Conservation (phyloP, 2,113 vertebrate genomes). For the Calypte anna region DNA sequence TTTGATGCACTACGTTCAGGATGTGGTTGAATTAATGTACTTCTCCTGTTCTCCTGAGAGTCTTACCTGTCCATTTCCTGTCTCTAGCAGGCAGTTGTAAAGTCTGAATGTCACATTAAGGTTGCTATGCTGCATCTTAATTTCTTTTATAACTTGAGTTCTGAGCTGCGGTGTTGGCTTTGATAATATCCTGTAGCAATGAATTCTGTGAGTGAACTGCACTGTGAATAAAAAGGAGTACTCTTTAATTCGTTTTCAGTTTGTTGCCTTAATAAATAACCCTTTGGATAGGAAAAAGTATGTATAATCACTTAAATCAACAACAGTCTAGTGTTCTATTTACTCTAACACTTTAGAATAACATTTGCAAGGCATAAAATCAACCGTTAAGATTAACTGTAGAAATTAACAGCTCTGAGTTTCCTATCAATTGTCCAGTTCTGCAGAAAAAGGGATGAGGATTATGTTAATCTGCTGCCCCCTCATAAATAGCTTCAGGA, state of each 20-base stretch:
- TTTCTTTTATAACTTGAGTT: not conserved
- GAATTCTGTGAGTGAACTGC: not conserved
- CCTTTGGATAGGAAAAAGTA: slow-evolving; percentile 51
- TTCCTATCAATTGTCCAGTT: slow-evolving; percentile 37
- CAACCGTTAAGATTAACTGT: slow-evolving; percentile 15
- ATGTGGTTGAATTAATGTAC: slow-evolving; percentile 42
- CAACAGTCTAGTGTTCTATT: slow-evolving; percentile 52
- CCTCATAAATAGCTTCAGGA: not conserved
- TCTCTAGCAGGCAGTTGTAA: not conserved
- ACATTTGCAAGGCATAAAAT: slow-evolving; percentile 57
- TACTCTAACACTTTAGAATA: slow-evolving; percentile 54
- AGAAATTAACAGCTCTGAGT: slow-evolving; percentile 43
- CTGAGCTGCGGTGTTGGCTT: not conserved
- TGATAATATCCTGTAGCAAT: slow-evolving; percentile 8
- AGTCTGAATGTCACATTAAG: slow-evolving; percentile 20
- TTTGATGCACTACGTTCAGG: not conserved
- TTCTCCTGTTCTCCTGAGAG: not conserved
- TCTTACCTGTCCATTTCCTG: slow-evolving; percentile 34
- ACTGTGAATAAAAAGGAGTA: not conserved
- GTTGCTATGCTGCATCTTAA: not conserved
- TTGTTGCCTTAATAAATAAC: slow-evolving; percentile 62
- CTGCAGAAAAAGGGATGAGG: slow-evolving; percentile 21
- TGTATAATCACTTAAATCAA: slow-evolving; percentile 67
- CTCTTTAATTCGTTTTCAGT: slow-evolving; percentile 16
- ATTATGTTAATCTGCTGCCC: not conserved